Percentiles rank a stretch among this genome's conserved stretches.
Conservation (phyloP, 2,888 invertebrate species). For the Heliconius ismenius region DNA sequence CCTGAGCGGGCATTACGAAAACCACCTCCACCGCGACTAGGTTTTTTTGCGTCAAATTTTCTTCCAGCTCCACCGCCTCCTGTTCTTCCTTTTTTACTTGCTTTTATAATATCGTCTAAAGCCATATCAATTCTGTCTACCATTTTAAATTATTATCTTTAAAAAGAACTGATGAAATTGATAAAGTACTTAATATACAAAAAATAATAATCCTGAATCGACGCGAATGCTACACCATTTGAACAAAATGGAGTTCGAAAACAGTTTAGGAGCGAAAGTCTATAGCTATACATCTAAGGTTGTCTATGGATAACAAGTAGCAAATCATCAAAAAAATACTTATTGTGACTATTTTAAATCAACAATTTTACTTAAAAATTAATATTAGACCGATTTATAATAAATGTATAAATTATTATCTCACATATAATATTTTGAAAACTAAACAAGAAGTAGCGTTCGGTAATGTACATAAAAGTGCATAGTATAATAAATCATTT, state of each 20-base stretch:
- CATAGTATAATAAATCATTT: too few species aligned
- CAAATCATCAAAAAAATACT: not conserved
- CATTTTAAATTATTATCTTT: slow-evolving; percentile 81
- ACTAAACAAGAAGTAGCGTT: too few species aligned
- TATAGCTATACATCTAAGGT: not conserved
- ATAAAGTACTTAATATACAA: not conserved
- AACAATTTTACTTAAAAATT: too few species aligned
- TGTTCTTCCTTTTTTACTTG: slow-evolving; percentile 86
- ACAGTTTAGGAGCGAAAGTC: not conserved
- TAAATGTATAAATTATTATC: too few species aligned
- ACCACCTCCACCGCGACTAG: slow-evolving; percentile 71
- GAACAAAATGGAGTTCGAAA: slow-evolving; percentile 4
- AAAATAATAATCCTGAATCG: not conserved
- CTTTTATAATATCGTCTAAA: slow-evolving; percentile 97
- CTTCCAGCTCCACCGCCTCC: slow-evolving; percentile 82
- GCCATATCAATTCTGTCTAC: slow-evolving; percentile 98
- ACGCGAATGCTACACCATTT: slow-evolving; percentile 6
- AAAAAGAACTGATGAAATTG: slow-evolving; percentile 11
- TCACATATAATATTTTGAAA: too few species aligned
- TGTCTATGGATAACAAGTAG: not conserved
- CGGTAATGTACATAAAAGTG: too few species aligned
- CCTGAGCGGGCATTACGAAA: slow-evolving; percentile 80
- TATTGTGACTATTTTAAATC: too few species aligned
- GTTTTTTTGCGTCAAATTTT: slow-evolving; percentile 69
- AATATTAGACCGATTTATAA: too few species aligned